Base-by-base conservation (phyloP, 2,888 invertebrate genomes). In the Odontocerum albicorne region DNA sequence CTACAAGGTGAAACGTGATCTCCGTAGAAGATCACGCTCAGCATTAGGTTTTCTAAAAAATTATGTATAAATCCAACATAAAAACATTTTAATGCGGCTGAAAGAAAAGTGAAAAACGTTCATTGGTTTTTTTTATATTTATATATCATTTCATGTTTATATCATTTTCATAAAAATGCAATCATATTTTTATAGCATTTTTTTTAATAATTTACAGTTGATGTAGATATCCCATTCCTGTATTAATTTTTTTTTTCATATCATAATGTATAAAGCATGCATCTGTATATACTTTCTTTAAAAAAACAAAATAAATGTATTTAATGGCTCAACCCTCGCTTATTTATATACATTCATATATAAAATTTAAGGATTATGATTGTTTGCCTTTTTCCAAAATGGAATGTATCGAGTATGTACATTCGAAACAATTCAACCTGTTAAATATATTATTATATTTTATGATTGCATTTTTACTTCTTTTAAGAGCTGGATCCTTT, bases 1-100 rank as follows among this genome's bases (percentile, higher is more conserved):
- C n/a, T n/a, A n/a, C n/a, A n/a, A n/a, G 31, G 51, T 59, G 55
- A 45, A 57, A 42, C 59, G 40, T 46, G 52, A 39, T 55, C 59
- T 55, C 47, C 49, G 21, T 44, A 3, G 35, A 52, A 59, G 59
- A 55, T 36, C 38, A 13, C 20, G 58, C 39, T 44, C 58, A 59
- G 42, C 50, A 40, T 39, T 42, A 38, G 49, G 55, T 39, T 20
- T 45, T 45, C 13, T 38, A 50, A 10, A 27, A 50, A 42, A 42
- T 21, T 7, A 13, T 32, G 6, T 32, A 17, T 45, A 42, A 19
- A 32, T 40, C 4, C 15, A 13, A 17, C 47, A n/a, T 17, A 33
- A 17, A 40, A 19, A 33, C 27, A 31, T 32, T 16, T 36, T 19
- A 40, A 51, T 45, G 52, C 38, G 19, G 52, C 45, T 52, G 52